Percentiles rank a stretch among this genome's conserved stretches.
Evolutionary conservation across 2,888 invertebrate genomes (phyloP).

Genomic region (Drosophila engyochracea): DNA sequence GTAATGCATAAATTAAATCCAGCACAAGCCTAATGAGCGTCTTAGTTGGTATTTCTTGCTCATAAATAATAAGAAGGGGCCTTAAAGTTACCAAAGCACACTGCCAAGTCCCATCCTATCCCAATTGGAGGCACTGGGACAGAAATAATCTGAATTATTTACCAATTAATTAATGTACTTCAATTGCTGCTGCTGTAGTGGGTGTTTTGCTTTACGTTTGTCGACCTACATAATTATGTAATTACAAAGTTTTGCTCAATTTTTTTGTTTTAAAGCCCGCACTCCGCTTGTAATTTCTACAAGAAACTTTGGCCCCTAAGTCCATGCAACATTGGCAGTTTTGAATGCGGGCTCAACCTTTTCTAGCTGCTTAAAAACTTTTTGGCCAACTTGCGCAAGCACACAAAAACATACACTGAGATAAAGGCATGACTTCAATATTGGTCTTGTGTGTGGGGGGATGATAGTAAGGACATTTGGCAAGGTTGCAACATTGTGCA

Average conservation of each 20-base stretch:
- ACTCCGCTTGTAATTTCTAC: constrained; percentile 21
- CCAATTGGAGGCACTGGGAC: background rate
- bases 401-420: constrained; percentile 12
- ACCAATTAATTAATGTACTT: constrained; percentile 79
- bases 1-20: constrained; percentile 64
- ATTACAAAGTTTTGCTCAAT: constrained; percentile 65
- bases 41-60: constrained; percentile 21
- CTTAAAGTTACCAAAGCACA: background rate
- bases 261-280: constrained; percentile 19
- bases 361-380: constrained; percentile 51
- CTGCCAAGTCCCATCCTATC: background rate
- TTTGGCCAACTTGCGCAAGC: constrained; percentile 27
- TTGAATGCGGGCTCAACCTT: constrained; percentile 64
- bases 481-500: constrained; percentile 47
- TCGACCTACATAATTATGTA: constrained; percentile 80
- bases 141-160: constrained; percentile 67
- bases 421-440: constrained; percentile 13
- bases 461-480: background rate
- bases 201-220: constrained; percentile 43
- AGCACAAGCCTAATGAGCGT: constrained; percentile 21
- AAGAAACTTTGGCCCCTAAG: constrained; percentile 50
- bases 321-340: constrained; percentile 71
- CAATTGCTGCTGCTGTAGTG: constrained; percentile 49
- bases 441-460: background rate
- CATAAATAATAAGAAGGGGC: constrained; percentile 26